These are phyloP conservation scores for Gadus chalcogrammus DNA, from an alignment of 2,113 vertebrate genomes.

Conservation along the genomic window DNA sequence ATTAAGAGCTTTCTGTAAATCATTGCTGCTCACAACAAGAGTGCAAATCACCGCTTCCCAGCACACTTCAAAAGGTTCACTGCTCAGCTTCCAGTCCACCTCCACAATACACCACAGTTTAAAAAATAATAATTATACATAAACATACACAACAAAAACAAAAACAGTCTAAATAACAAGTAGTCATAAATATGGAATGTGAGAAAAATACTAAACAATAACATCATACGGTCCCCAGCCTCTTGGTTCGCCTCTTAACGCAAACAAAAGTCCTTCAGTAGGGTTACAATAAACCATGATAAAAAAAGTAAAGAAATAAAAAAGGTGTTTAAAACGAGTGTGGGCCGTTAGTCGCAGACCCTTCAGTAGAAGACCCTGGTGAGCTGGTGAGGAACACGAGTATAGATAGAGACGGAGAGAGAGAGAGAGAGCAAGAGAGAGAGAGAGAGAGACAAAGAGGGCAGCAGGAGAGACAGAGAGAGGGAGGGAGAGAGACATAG, in stretches of 20 bases:
- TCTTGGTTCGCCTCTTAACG: slow-evolving; percentile 67
- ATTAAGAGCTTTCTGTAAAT: slow-evolving; percentile 89
- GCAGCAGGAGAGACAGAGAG: slow-evolving; percentile 44
- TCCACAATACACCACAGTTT: slow-evolving; percentile 60
- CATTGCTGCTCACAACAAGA: slow-evolving; percentile 83
- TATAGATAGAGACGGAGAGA: slow-evolving; percentile 60
- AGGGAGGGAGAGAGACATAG: too few species aligned
- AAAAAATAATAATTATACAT: slow-evolving; percentile 32
- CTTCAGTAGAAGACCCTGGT: slow-evolving; percentile 84
- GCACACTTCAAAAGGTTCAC: slow-evolving; percentile 84
- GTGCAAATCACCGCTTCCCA: slow-evolving; percentile 98
- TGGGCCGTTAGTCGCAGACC: slow-evolving; percentile 77
- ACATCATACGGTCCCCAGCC: slow-evolving; percentile 69
- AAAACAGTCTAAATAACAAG: slow-evolving; percentile 68
- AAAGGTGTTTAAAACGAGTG: slow-evolving; percentile 64
- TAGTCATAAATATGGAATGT: slow-evolving; percentile 93
- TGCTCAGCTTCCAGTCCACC: slow-evolving; percentile 70
- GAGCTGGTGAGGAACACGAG: slow-evolving; percentile 87
- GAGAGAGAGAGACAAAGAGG: too few species aligned
- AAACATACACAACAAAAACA: slow-evolving; percentile 36
- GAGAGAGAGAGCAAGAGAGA: too few species aligned
- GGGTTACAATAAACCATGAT: slow-evolving; percentile 72
- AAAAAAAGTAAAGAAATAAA: slow-evolving; percentile 49
- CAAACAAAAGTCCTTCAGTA: slow-evolving; percentile 94
- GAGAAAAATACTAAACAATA: slow-evolving; percentile 71